These are phyloP conservation scores for Dysdera silvatica DNA, from an alignment of 1,140 invertebrate species.

Conservation along the genomic window DNA sequence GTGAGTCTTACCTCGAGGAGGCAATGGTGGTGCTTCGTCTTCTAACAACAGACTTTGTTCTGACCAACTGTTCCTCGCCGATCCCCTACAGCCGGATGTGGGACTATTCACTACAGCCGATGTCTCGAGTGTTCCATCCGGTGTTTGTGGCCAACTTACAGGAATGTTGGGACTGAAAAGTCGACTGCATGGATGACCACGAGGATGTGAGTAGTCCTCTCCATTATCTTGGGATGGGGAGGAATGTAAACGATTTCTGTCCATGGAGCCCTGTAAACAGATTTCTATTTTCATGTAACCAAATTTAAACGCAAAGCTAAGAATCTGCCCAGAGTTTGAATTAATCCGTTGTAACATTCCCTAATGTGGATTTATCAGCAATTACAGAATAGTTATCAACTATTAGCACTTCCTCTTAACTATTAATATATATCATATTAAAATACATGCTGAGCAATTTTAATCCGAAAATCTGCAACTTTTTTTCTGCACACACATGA, in stretches of 20 bases:
- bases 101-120: neutral
- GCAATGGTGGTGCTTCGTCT: constrained; percentile 54
- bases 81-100: constrained; percentile 11
- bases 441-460: too few relatives aligned
- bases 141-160: constrained; percentile 49
- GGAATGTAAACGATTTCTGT: neutral
- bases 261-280: constrained; percentile 10
- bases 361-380: too few relatives aligned
- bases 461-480: too few relatives aligned
- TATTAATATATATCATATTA: too few relatives aligned
- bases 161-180: constrained; percentile 52
- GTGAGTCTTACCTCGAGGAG: constrained; percentile 54
- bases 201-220: constrained; percentile 48
- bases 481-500: too few relatives aligned
- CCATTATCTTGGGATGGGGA: constrained; percentile 18
- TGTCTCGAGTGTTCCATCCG: constrained; percentile 41
- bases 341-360: too few relatives aligned
- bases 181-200: constrained; percentile 52
- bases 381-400: too few relatives aligned
- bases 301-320: neutral
- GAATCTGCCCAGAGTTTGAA: too few relatives aligned
- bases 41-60: constrained; percentile 45
- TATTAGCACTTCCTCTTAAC: too few relatives aligned
- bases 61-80: constrained; percentile 51
- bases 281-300: neutral